A percentile compares a stretch with the other conserved stretches of the same genome.
These are phyloP conservation scores for Ophioninae sp. DNA, from an alignment of 2,888 invertebrate species.

Conservation along the genomic window DNA sequence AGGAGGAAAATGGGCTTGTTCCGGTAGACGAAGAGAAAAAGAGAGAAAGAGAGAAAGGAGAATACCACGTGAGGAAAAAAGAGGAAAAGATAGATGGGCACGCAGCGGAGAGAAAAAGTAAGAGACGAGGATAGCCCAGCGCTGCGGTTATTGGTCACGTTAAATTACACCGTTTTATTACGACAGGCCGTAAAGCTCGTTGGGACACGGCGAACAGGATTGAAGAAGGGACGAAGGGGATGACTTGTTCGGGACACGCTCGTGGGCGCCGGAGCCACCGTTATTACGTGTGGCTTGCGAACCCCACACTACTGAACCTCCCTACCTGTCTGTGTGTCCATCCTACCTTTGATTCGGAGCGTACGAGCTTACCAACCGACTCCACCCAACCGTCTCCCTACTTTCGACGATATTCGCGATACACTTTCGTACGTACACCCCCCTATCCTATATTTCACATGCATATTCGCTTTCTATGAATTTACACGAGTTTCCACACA, in stretches of 20 bases:
- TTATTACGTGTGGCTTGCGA: conserved; percentile 62
- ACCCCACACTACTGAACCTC: conserved; percentile 12
- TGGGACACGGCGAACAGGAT: conserved; percentile 49
- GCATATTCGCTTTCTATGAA: not conserved
- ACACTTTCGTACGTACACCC: not conserved
- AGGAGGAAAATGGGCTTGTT: conserved; percentile 47
- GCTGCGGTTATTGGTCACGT: conserved; percentile 65
- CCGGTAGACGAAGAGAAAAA: conserved; percentile 4
- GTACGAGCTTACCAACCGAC: conserved; percentile 24
- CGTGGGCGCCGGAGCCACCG: conserved; percentile 54
- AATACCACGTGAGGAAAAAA: conserved; percentile 18
- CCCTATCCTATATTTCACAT: not conserved
- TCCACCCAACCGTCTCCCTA: conserved; percentile 14
- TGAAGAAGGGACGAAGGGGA: conserved; percentile 35
- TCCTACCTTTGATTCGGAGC: conserved; percentile 34
- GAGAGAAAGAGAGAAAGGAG: conserved; percentile 14
- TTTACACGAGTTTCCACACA: too few relatives aligned
- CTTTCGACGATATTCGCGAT: conserved; percentile 28
- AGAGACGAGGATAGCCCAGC: conserved; percentile 46
- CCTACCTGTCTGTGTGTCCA: not conserved
- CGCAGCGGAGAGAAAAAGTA: conserved; percentile 22
- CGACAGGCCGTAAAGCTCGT: conserved; percentile 65
- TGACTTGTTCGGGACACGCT: conserved; percentile 57
- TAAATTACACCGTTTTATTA: conserved; percentile 67
- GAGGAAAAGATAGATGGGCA: conserved; percentile 13